Conservation (phyloP, 2,888 invertebrate species). For the Cremastinae sp. region DNA sequence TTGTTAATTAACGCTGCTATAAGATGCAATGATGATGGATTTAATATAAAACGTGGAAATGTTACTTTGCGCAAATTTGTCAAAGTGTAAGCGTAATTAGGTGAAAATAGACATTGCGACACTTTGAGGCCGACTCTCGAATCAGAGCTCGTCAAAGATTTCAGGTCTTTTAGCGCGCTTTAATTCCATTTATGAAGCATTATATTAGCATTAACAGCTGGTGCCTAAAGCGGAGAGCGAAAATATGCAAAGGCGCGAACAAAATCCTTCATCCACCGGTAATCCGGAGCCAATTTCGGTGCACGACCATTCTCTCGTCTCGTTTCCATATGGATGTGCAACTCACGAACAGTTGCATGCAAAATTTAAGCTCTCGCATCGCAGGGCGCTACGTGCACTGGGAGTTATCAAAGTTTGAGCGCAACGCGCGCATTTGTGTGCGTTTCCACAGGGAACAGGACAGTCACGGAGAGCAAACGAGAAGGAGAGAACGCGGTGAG, state of each 20-base stretch:
- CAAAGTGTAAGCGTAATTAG: no score
- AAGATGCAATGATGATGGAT: no score
- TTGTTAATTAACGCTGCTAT: no score
- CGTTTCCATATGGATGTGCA: slow-evolving; percentile 47
- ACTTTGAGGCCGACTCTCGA: background rate
- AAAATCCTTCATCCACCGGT: slow-evolving; percentile 13
- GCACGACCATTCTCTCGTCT: slow-evolving; percentile 26
- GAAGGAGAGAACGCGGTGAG: no score
- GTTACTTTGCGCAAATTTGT: no score
- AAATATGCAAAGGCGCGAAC: slow-evolving; percentile 8
- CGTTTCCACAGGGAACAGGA: background rate
- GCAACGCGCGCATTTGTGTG: slow-evolving; percentile 5
- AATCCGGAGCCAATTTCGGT: slow-evolving; percentile 19
- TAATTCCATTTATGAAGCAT: slow-evolving; percentile 18
- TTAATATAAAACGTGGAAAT: no score
- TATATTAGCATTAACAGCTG: slow-evolving; percentile 54
- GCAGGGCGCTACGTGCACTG: background rate
- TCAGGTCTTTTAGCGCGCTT: background rate
- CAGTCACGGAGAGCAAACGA: background rate
- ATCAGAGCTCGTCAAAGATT: background rate
- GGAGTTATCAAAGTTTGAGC: background rate
- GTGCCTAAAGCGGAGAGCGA: slow-evolving; percentile 15
- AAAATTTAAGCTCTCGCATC: slow-evolving; percentile 22
- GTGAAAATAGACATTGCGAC: background rate
- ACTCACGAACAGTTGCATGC: slow-evolving; percentile 10